phyloP scores from a whole-genome alignment of 2,797 vertebrate genomes.

The Sphaeramia orbicularis region DNA sequence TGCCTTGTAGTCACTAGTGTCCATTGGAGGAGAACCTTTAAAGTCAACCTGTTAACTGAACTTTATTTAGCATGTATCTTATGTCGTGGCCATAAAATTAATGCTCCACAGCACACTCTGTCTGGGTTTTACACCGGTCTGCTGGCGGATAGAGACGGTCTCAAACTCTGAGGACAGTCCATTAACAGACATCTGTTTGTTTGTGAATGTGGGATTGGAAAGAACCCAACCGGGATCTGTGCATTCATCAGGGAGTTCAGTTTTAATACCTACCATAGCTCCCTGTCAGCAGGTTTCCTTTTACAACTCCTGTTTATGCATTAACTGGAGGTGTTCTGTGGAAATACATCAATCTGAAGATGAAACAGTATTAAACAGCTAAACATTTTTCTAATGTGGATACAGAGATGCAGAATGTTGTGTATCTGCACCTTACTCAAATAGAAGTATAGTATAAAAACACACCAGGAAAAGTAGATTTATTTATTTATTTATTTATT shows the following conservation, averaged over 20 bases:
- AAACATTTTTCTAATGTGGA: neutral
- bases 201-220: slow-evolving; percentile 1
- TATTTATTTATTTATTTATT: too few species aligned
- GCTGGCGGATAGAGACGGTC: neutral
- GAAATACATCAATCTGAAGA: neutral
- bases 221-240: slow-evolving; percentile 1
- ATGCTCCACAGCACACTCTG: slow-evolving; percentile 22
- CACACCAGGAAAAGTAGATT: too few species aligned
- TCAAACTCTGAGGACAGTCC: slow-evolving; percentile 4
- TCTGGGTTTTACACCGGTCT: slow-evolving; percentile 29
- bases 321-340: slow-evolving; percentile 5
- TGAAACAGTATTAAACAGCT: neutral
- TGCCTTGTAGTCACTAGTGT: slow-evolving; percentile 19
- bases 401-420: too few species aligned
- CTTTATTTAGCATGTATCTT: slow-evolving; percentile 30
- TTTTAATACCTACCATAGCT: slow-evolving; percentile 8
- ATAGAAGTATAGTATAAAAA: too few species aligned
- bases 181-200: slow-evolving; percentile 19
- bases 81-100: slow-evolving; percentile 44
- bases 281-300: neutral
- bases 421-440: too few species aligned
- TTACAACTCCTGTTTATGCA: neutral
- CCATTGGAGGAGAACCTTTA: slow-evolving; percentile 37
- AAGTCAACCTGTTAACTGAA: slow-evolving; percentile 41
- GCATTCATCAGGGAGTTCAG: neutral